phyloP scores from a whole-genome alignment of 2,113 vertebrate genomes.

The Arizona elegans region DNA sequence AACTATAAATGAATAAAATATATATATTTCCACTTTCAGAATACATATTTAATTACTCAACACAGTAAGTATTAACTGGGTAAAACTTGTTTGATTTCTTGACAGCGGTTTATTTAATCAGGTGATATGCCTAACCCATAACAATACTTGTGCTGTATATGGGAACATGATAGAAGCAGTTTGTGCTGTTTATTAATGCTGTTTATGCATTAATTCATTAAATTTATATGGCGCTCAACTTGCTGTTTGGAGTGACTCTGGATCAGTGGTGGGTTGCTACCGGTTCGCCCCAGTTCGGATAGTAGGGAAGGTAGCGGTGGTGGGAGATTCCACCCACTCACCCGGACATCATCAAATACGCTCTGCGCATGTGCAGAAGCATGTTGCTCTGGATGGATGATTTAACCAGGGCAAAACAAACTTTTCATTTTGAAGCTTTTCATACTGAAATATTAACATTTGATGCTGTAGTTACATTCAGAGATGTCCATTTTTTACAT shows the following conservation, averaged over 20 bases:
- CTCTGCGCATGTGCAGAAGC: no score
- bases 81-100: neutral
- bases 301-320: no score
- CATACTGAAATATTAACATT: neutral
- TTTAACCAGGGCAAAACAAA: neutral
- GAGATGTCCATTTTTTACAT: neutral
- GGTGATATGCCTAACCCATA: no score
- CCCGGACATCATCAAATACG: no score
- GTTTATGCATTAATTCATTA: neutral
- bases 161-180: neutral
- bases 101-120: neutral
- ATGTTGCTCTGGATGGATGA: no score
- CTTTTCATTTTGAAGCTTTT: neutral
- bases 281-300: no score
- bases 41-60: neutral
- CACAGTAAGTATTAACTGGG: neutral
- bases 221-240: no score
- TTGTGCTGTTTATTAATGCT: neutral
- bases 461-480: neutral
- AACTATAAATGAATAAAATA: neutral
- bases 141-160: neutral
- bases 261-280: no score
- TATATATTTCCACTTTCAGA: neutral
- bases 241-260: no score
- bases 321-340: no score